Conservation (phyloP, 92 coral and sea anemone species). For the Bergia puertoricense region DNA sequence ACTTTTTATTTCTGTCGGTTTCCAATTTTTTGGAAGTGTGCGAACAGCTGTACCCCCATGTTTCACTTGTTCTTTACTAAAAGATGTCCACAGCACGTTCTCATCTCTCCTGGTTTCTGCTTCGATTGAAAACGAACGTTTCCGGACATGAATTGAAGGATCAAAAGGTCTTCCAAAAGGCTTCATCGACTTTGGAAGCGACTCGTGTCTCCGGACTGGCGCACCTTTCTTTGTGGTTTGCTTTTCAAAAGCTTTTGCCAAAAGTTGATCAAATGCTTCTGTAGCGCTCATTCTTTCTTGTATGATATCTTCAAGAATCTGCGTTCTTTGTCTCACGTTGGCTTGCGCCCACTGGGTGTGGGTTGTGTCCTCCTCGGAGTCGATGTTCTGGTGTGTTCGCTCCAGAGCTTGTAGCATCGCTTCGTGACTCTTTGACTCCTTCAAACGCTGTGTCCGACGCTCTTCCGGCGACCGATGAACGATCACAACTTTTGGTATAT, state of each 20-base stretch:
- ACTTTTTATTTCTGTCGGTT: not conserved
- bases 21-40: constrained; percentile 16
- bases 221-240: constrained; percentile 30
- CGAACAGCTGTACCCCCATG: not conserved
- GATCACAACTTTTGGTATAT: constrained; percentile 34
- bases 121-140: constrained; percentile 79
- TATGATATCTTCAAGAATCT: constrained; percentile 76
- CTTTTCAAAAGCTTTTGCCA: constrained; percentile 24
- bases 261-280: constrained; percentile 37
- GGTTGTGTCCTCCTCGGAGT: constrained; percentile 44
- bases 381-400: constrained; percentile 54
- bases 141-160: constrained; percentile 57
- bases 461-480: constrained; percentile 43
- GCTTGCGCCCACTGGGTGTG: constrained; percentile 65
- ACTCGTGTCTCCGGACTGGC: constrained; percentile 68
- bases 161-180: constrained; percentile 34
- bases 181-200: constrained; percentile 68
- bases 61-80: not conserved
- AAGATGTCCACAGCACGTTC: not conserved
- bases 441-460: not conserved
- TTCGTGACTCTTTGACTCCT: constrained; percentile 41
- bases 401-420: constrained; percentile 57
- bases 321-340: constrained; percentile 81
- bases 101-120: not conserved
- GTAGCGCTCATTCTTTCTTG: constrained; percentile 28